These are phyloP conservation scores for Muscina levida DNA, from an alignment of 2,888 invertebrate species.

Conservation along the genomic window DNA sequence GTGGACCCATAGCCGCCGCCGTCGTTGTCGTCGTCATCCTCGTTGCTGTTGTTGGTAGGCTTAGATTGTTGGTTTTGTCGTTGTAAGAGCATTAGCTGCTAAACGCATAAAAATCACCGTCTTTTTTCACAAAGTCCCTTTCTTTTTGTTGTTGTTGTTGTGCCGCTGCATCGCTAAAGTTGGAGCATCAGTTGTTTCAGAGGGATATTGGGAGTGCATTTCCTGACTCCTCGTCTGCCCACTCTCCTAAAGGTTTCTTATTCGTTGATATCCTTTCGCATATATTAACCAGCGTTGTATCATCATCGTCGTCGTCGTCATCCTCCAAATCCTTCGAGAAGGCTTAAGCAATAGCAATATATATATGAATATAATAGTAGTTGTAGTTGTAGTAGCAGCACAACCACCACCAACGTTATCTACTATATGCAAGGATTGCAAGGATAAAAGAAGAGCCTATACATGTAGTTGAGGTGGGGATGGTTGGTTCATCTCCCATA, in stretches of 20 bases:
- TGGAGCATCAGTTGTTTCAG: no score
- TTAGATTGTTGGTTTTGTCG: constrained; percentile 35
- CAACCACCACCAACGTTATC: no score
- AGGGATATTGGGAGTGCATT: no score
- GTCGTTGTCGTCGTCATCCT: constrained; percentile 1
- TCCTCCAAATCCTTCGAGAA: constrained; percentile 37
- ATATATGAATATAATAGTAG: neutral
- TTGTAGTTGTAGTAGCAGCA: no score
- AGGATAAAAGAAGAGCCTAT: no score
- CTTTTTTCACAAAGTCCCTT: neutral
- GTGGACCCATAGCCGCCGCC: neutral
- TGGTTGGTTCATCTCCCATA: no score
- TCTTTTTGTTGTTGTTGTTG: no score
- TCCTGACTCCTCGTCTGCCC: neutral
- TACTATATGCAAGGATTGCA: no score
- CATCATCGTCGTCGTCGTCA: constrained; percentile 15
- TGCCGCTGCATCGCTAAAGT: no score
- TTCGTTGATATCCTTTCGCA: neutral
- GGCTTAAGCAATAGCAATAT: neutral
- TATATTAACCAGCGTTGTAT: constrained; percentile 18
- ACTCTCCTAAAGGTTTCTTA: neutral
- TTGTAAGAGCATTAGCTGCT: constrained; percentile 38
- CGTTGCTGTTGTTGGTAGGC: constrained; percentile 15
- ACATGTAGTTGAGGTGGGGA: no score
- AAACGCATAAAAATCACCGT: constrained; percentile 31